phyloP scores from a whole-genome alignment of 2,113 vertebrate genomes.

The Scytalopus superciliaris region DNA sequence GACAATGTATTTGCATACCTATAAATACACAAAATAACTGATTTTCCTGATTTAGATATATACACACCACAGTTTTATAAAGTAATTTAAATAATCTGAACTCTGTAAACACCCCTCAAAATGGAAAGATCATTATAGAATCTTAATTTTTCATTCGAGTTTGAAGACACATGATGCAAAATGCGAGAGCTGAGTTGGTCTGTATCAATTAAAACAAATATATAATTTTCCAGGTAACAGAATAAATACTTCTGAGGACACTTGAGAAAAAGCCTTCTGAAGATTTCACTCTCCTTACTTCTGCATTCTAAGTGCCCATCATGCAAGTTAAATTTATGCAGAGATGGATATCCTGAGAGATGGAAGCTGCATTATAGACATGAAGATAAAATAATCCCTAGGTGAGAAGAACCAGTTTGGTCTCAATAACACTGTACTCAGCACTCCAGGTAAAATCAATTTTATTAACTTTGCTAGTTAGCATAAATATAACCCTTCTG shows the following conservation, averaged over 20 bases:
- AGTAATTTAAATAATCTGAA: neutral
- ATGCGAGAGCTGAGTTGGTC: neutral
- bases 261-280: neutral
- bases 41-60: neutral
- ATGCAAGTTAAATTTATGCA: conserved; percentile 26
- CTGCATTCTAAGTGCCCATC: neutral
- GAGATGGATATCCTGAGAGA: conserved; percentile 30
- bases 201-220: neutral
- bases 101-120: neutral
- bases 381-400: conserved; percentile 27
- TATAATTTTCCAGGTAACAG: neutral
- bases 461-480: neutral
- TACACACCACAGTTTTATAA: neutral
- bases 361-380: neutral
- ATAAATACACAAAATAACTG: neutral
- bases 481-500: neutral
- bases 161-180: neutral
- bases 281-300: neutral
- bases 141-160: neutral
- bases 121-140: neutral
- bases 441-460: conserved; percentile 9
- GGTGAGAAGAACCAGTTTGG: neutral
- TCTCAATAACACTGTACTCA: neutral
- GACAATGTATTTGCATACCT: neutral
- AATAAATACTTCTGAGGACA: neutral